Conservation (phyloP, 2,888 invertebrate genomes). For the Drosophila glabriapex region DNA sequence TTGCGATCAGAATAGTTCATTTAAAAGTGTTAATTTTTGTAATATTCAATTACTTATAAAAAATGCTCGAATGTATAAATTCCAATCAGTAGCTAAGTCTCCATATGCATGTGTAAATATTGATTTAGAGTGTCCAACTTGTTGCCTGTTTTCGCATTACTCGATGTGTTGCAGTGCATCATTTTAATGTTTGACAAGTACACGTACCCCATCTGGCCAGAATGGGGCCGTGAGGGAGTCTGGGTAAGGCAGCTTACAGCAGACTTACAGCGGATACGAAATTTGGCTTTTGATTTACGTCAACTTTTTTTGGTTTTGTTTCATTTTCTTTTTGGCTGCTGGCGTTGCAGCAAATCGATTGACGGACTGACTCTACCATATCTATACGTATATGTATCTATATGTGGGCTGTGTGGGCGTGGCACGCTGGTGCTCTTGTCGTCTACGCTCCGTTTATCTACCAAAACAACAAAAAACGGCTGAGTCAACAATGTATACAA, state of each 20-base stretch:
- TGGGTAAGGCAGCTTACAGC: slow-evolving; percentile 75
- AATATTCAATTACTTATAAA: neutral
- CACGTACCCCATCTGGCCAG: slow-evolving; percentile 19
- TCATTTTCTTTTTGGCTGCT: slow-evolving; percentile 46
- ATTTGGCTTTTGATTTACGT: slow-evolving; percentile 80
- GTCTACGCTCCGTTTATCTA: slow-evolving; percentile 75
- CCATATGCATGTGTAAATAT: neutral
- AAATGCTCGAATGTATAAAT: neutral
- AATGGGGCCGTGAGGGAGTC: neutral
- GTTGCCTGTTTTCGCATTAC: slow-evolving; percentile 7
- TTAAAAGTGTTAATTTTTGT: accelerated
- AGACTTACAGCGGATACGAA: slow-evolving; percentile 82
- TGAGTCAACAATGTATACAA: slow-evolving; percentile 64
- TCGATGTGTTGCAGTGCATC: slow-evolving; percentile 1
- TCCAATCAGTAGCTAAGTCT: neutral
- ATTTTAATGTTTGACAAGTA: slow-evolving; percentile 55
- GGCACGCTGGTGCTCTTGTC: slow-evolving; percentile 33
- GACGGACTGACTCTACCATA: slow-evolving; percentile 59
- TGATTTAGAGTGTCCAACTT: neutral
- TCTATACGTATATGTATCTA: neutral
- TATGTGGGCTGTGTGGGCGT: slow-evolving; percentile 41
- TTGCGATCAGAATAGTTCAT: neutral
- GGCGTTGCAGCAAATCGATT: slow-evolving; percentile 72
- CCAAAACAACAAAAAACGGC: slow-evolving; percentile 60
- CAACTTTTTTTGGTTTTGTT: slow-evolving; percentile 48